Evolutionary conservation across 2,888 invertebrate species (phyloP).

Genomic region (Hylaea fasciaria): DNA sequence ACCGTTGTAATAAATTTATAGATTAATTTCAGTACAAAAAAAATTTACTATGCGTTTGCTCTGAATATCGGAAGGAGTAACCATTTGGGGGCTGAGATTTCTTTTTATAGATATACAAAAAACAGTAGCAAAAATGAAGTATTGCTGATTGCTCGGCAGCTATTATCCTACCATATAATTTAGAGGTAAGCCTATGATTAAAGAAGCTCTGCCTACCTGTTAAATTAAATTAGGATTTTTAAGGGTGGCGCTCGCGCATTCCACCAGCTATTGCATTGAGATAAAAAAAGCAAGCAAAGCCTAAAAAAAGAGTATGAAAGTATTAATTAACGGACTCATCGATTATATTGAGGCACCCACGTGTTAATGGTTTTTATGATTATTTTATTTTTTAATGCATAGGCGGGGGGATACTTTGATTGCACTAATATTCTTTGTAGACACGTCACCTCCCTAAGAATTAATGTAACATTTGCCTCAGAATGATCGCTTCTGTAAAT

Average conservation of each 20-base stretch:
- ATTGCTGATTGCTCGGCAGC: conserved; percentile 82
- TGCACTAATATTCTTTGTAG: conserved; percentile 32
- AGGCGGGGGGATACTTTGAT: conserved; percentile 30
- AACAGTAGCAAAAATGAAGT: conserved; percentile 82
- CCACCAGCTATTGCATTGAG: conserved; percentile 61
- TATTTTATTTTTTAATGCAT: conserved; percentile 54
- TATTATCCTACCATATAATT: conserved; percentile 81
- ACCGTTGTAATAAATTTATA: not conserved
- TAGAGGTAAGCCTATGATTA: conserved; percentile 81
- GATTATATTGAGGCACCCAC: conserved; percentile 72
- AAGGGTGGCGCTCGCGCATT: conserved; percentile 76
- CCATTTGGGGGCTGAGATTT: conserved; percentile 50
- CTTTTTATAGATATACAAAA: conserved; percentile 67
- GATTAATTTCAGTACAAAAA: not conserved
- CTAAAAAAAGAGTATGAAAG: conserved; percentile 64
- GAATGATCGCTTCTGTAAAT: not conserved
- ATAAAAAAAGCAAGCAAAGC: conserved; percentile 51
- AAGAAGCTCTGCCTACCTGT: conserved; percentile 82
- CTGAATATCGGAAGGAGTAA: conserved; percentile 55
- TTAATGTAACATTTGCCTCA: conserved; percentile 6
- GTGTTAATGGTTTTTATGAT: conserved; percentile 74
- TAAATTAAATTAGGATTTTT: conserved; percentile 85
- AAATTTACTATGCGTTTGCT: not conserved
- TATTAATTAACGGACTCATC: conserved; percentile 75
- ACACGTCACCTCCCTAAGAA: conserved; percentile 16